Base-by-base conservation (phyloP, 1,140 invertebrate species). In the Calephelis virginiensis region DNA sequence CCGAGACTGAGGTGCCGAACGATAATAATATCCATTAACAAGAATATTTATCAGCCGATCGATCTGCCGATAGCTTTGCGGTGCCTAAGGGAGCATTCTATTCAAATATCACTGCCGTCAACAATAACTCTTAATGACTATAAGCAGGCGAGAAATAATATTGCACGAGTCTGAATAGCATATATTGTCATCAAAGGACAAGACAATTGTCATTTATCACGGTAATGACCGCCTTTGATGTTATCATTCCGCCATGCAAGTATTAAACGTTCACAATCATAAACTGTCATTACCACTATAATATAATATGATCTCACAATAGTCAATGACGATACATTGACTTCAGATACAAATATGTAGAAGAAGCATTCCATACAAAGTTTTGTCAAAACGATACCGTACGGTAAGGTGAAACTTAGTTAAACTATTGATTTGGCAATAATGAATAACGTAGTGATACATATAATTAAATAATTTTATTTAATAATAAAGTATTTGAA, bases 121-220 rank as follows among this genome's bases (percentile, higher is more conserved):
- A 89, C 84, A 89, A 86, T 86, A 80, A 78, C 77, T 83, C 78
- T 86, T 88, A 86, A 88, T 86, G 85, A 85, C 81, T 82, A 80
- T 83, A 86, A 81, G 75, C 76, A 82, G 76, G 80, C 80, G 80
- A 79, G 81, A 81, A 86, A 84, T 87, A 89, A 81, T 90, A 86
- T 86, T 78, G 80, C 80, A 83, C 83, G 66, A 78, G 70, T 76
- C 75, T 78, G 74, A 76, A 83, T 83, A 79, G 80, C 75, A 77
- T 89, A 86, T 86, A 90, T 90, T 88, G 83, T 85, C 70, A 73
- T 75, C 69, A 76, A 78, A 85, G 78, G 87, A 88, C 85, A 86
- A 83, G 83, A 85, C 85, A 88, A 90, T 90, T 82, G 85, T 86
- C 84, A 83, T 89, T 88, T 88, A 88, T 89, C 85, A 88, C 76